A percentile compares a stretch with the other conserved stretches of the same genome.
phyloP scores from a whole-genome alignment of 2,888 invertebrate species.

The Ormyrus rosae region DNA sequence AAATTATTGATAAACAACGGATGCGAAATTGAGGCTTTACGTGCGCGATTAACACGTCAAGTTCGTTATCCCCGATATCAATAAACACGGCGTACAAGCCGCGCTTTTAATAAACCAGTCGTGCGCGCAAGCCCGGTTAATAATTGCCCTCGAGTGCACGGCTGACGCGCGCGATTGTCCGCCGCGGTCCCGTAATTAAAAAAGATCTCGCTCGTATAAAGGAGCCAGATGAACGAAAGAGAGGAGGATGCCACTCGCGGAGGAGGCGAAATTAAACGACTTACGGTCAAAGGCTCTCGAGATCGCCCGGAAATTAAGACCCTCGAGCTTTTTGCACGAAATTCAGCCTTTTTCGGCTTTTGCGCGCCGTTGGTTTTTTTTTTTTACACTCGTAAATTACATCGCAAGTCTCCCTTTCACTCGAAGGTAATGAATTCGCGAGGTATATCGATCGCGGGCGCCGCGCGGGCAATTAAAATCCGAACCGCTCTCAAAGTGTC shows the following conservation, averaged over 20 bases:
- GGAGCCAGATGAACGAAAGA: too few species aligned
- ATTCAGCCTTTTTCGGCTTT: neutral
- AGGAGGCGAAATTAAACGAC: conserved; percentile 23
- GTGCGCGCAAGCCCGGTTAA: neutral
- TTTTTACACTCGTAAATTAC: neutral
- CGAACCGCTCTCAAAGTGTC: conserved; percentile 26
- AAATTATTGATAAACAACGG: conserved; percentile 15
- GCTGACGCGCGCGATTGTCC: neutral
- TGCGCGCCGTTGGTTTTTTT: neutral
- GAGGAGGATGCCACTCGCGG: neutral
- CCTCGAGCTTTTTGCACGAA: neutral
- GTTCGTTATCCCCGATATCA: conserved; percentile 14
- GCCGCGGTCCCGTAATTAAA: conserved; percentile 14
- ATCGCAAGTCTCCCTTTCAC: conserved; percentile 30
- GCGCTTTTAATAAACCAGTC: conserved; percentile 24
- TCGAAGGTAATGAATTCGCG: conserved; percentile 24
- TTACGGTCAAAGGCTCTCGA: conserved; percentile 22
- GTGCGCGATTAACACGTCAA: conserved; percentile 27
- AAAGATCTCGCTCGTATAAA: neutral
- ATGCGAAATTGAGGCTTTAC: conserved; percentile 32
- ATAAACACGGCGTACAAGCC: neutral
- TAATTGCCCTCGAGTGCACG: conserved; percentile 13
- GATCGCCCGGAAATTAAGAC: neutral
- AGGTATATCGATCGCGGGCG: conserved; percentile 23
- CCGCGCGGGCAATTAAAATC: conserved; percentile 36